Evolutionary conservation across 2,113 vertebrate species (phyloP), one percentile per base, ranked within the genome.

Genomic region (Bettongia penicillata): DNA sequence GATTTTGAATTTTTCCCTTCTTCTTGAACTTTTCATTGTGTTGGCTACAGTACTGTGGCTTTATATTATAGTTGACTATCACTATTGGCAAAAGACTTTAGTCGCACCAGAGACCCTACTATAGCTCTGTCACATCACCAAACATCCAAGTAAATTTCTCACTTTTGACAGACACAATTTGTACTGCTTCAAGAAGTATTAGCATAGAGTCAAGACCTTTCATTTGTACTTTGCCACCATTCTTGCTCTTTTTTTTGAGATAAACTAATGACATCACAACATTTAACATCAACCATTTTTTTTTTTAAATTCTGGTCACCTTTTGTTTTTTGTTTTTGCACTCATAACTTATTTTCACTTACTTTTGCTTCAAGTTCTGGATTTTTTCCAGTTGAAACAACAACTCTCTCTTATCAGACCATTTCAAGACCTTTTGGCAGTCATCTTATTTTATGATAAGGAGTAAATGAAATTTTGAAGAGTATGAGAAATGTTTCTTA

Each of bases 371-470:
- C 53, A 55, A 55, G 11, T 31, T 68, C 57, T 31, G 57, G 10
- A 61, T 11, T 61, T 61, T 28, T 61, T 50, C 61, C 92, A 25
- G 89, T 95, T 93, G 91, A 94, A 93, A 52, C 7, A 68, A 31
- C 90, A 89, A 31, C 91, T 94, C 94, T 61, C 93, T 48, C 57
- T 93, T 92, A 25, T 26, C 55, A 95, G 93, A 93, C 24, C 93
- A 52, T 47, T 53, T n/a, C 37, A 77, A 92, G 77, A 47, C 57
- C 19, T 90, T 91, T 89, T n/a, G 68, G 1, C 68, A 84, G 7
- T 84, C 43, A 19, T 43, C 37, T 84, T 84, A 6, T 84, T 84
- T 84, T 84, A n/a, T 43, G 43, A 84, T 43, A 43, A 43, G 7
- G 19, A 16, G 19, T 52, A 93, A 96, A 47, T 19, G 11, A 90